Base-by-base conservation (phyloP, 2,797 vertebrate species). In the Novumbra hubbsi region DNA sequence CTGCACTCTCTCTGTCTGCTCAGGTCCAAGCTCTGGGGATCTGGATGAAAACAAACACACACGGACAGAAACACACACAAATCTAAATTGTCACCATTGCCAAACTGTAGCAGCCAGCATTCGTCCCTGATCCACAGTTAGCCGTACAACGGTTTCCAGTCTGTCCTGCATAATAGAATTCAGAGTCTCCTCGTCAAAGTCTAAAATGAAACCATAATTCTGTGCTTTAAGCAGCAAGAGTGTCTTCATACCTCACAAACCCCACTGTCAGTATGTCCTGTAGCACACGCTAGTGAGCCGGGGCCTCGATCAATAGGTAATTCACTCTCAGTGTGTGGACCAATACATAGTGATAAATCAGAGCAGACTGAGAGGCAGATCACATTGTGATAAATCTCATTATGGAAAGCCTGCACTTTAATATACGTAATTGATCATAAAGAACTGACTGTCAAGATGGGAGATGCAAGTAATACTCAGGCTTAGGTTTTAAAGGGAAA, bases 1-100 rank as follows among this genome's bases (percentile, higher is more conserved):
- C 87, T 0, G 90, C 91, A 92, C 19, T 91, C 88, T 0, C 79
- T 85, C 73, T 91, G 87, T 60, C 80, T 81, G 48, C 76, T 84
- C 81, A 87, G 86, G 34, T 92, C 16, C 66, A 83, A 69, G 4
- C 66, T 76, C 34, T 84, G 76, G 28, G 62, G n/a, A 45, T 21
- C 48, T 68, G 21, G 24, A 70, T 11, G 19, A 17, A 68, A 34
- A 38, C 21, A 38, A 32, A 45, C 32, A 24, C 16, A 50, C 52
- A 21, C 32, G 30, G 60, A 45, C 69, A 65, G 60, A 76, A 19
- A 50, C 69, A 71, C 34, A 64, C 38, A 68, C 32, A 32, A 38
- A 32, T 30, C 32, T 14, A 64, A 15, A 64, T 15, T 15, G 16
- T 1, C 30, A 17, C 63, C 28, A 19, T 6, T 64, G 17, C 30